Base-by-base conservation (phyloP, 2,888 invertebrate species). In the Harmothoe impar region DNA sequence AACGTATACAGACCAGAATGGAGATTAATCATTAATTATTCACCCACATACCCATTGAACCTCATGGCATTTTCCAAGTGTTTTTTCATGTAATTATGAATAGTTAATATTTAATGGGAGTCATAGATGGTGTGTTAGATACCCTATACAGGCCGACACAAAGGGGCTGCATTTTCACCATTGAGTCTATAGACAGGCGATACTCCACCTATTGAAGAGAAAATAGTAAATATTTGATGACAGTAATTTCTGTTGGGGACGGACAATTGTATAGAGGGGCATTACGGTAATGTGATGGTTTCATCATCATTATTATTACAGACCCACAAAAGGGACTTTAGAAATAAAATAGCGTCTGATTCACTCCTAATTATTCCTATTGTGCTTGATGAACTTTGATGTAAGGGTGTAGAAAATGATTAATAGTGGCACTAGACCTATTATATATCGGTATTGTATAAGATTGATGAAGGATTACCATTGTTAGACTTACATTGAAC, bases 71-170 rank as follows among this genome's bases (percentile, higher is more conserved):
- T 62, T 43, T 62, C 62, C 20, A 62, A 62, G 62, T 62, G 62
- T 62, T 62, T 62, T 62, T 62, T 62, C 62, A n/a, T 62, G 62
- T 62, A 12, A 62, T 62, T 62, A n/a, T n/a, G n/a, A 62, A 20
- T 62, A 62, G 62, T 62, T 62, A 62, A 62, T 62, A 62, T 62
- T 62, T 62, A 62, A 62, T 62, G 62, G 62, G 62, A 62, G 62
- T 62, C 62, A 62, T 5, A 62, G 62, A 62, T 62, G 20, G 62
- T 62, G 62, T 62, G 62, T 62, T 62, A 62, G 62, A 62, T 62
- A n/a, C 62, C 3, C 23, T n/a, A 62, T 62, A 62, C 62, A 62
- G 62, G 20, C n/a, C 23, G 3, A n/a, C 62, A 62, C 62, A 62
- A 62, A n/a, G 62, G 5, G 10, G 7, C 62, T n/a, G 62, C n/a